Evolutionary conservation across 2,888 invertebrate species (phyloP), one percentile per base, ranked within the genome.

Genomic region (Ochropacha duplaris): DNA sequence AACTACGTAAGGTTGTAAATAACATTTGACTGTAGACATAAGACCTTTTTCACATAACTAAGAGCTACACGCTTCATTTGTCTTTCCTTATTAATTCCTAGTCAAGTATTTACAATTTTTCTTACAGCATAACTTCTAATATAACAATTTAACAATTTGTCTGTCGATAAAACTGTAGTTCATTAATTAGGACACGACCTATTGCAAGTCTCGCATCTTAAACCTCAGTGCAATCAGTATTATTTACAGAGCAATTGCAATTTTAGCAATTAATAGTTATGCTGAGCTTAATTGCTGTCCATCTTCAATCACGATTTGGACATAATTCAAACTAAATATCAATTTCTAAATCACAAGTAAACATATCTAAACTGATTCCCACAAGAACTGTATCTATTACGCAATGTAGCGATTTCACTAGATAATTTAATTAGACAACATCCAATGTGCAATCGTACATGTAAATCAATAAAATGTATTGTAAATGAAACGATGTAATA

Each of bases 341-440:
- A 34, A 54, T 22, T 49, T 22, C 49, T 50, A 22, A 52, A 52
- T 57, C 28, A n/a, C 28, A 52, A 52, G 52, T 57, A 57, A 57
- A 52, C 49, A 39, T 6, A 36, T 6, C 19, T 44, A 44, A 19
- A 16, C 34, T 16, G n/a, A 9, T 31, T 26, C 54, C 39, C 56
- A 57, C 51, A 60, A 57, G 55, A 50, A 56, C 54, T 60, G 39
- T 55, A 55, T 52, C 52, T 55, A 55, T 54, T 60, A 56, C 31
- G 28, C 54, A 56, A 60, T 49, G 16, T 52, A 19, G 57, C 50
- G 56, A 57, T 61, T 61, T 36, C 56, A 22, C 58, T 58, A n/a
- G n/a, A n/a, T n/a, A 61, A 44, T 44, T n/a, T 44, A 44, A 44
- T 44, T 44, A 44, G n/a, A 44, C 44, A 39, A 16, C 39, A 19